Conservation (phyloP, 2,888 invertebrate genomes). For the Phragmatobia fuliginosa region DNA sequence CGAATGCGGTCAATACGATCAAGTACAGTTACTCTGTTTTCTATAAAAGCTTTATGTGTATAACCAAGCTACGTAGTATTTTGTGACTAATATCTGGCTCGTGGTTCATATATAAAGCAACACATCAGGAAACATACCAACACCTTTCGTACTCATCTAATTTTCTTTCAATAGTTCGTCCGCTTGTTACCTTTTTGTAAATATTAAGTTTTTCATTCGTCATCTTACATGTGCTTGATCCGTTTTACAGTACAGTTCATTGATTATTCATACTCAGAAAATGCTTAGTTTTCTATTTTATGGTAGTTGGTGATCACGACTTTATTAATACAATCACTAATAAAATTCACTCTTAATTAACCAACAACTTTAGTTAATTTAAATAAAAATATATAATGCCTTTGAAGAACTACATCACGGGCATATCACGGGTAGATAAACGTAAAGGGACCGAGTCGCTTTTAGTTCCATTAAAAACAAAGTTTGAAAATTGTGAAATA, state of each 20-base stretch:
- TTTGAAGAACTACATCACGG: neutral
- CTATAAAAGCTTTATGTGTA: conserved; percentile 42
- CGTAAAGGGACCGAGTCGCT: neutral
- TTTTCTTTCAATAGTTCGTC: conserved; percentile 26
- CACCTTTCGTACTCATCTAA: conserved; percentile 28
- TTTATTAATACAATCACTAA: conserved; percentile 20
- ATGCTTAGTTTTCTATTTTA: neutral
- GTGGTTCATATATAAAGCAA: conserved; percentile 15
- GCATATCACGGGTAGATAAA: neutral
- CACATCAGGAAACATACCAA: conserved; percentile 21
- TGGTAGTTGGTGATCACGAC: conserved; percentile 5
- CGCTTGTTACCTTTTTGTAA: conserved; percentile 30
- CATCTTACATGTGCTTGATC: conserved; percentile 38
- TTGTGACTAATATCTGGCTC: conserved; percentile 43
- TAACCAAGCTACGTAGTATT: conserved; percentile 39
- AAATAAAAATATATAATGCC: neutral
- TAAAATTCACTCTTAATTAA: too few relatives aligned
- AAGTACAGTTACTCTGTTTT: conserved; percentile 36
- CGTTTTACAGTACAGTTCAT: conserved; percentile 13
- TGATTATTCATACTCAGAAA: neutral
- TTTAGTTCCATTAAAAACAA: neutral
- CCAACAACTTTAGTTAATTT: neutral
- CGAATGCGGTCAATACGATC: conserved; percentile 47
- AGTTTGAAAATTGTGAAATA: conserved; percentile 14
- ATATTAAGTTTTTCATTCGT: conserved; percentile 36